These are phyloP conservation scores for Andrena chrysosceles DNA, from an alignment of 2,888 invertebrate genomes.

Conservation along the genomic window DNA sequence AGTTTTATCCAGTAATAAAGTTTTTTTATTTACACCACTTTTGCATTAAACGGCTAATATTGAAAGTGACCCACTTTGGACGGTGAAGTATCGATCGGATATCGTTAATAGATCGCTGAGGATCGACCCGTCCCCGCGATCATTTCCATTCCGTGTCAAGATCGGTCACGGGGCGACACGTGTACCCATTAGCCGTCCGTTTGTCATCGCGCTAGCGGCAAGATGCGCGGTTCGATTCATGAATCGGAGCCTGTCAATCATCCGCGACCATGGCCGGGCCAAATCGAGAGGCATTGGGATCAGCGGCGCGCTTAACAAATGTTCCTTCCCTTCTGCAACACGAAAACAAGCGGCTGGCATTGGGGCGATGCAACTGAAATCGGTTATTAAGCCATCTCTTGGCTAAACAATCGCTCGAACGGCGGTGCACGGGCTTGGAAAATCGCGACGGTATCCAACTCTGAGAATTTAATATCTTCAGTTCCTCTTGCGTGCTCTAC, in stretches of 20 bases:
- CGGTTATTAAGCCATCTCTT: slow-evolving; percentile 31
- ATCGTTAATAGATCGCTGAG: not conserved
- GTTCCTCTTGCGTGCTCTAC: too few relatives aligned
- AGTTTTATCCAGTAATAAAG: too few relatives aligned
- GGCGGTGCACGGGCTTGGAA: not conserved
- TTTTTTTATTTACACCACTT: too few relatives aligned
- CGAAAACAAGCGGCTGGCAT: slow-evolving; percentile 71
- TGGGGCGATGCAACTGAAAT: slow-evolving; percentile 25
- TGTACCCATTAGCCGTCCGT: slow-evolving; percentile 18
- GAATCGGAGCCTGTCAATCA: slow-evolving; percentile 51
- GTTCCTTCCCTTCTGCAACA: slow-evolving; percentile 59
- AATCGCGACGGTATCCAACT: too few relatives aligned
- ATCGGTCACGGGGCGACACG: slow-evolving; percentile 6
- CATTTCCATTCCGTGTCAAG: not conserved
- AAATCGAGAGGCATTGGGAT: slow-evolving; percentile 45
- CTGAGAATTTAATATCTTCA: too few relatives aligned
- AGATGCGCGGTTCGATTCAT: slow-evolving; percentile 39
- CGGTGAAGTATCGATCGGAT: not conserved
- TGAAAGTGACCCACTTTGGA: too few relatives aligned
- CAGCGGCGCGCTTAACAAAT: slow-evolving; percentile 57
- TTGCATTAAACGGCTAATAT: too few relatives aligned
- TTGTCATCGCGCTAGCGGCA: slow-evolving; percentile 15
- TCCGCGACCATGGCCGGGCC: slow-evolving; percentile 37
- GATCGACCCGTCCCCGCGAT: not conserved
- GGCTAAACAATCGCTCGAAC: not conserved